phyloP scores from a whole-genome alignment of 2,113 vertebrate genomes.

The Ginglymostoma cirratum region DNA sequence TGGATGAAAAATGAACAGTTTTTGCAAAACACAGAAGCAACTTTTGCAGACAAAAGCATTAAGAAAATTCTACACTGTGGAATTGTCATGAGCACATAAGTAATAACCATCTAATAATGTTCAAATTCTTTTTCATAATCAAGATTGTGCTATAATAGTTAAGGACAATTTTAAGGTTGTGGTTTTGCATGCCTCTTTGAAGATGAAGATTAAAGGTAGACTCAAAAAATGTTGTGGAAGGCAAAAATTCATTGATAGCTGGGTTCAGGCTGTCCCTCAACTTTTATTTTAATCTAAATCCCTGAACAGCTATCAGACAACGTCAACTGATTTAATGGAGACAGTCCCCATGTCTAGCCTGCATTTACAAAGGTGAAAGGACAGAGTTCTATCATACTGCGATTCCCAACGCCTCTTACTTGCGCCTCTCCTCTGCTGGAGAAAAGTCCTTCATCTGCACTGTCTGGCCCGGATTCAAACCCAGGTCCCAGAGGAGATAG shows the following conservation, averaged over 20 bases:
- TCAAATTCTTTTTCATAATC: neutral
- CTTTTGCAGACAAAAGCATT: neutral
- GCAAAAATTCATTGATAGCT: neutral
- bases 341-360: neutral
- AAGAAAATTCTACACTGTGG: neutral
- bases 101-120: neutral
- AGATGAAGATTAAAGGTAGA: neutral
- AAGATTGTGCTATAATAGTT: neutral
- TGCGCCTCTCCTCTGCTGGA: neutral
- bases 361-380: neutral
- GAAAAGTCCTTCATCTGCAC: slow-evolving; percentile 30
- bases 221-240: neutral
- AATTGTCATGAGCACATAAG: neutral
- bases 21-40: neutral
- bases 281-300: slow-evolving; percentile 19
- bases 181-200: neutral
- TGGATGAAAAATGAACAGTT: neutral
- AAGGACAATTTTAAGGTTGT: neutral
- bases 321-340: neutral
- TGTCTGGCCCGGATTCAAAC: slow-evolving; percentile 28
- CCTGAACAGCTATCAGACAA: neutral
- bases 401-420: neutral
- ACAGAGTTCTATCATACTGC: slow-evolving; percentile 4
- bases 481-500: neutral
- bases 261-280: neutral